Evolutionary conservation across 2,113 vertebrate genomes (phyloP), one percentile per base, ranked within the genome.

Genomic region (Megaleporinus macrocephalus): DNA sequence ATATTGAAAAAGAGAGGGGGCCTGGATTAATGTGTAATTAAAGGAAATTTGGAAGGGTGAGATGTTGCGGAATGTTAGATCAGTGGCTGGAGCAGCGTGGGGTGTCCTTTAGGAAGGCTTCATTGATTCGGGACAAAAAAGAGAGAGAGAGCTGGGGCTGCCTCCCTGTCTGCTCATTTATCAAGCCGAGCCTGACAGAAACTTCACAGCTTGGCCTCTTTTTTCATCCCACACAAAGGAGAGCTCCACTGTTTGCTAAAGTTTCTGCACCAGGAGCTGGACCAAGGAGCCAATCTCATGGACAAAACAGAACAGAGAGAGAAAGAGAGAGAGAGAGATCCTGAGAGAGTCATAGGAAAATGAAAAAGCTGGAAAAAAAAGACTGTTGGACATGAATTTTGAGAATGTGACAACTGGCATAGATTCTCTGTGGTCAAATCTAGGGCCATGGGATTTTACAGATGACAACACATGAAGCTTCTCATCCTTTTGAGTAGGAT

Each of bases 11-110:
- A 95, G 95, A 96, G 94, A 95, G 96, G 96, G 96, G 96, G 96
- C 90, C 95, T 95, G 97, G 96, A 97, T 98, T 97, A 97, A 94
- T 93, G 94, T 96, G 96, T 97, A 97, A 97, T 99, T 98, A 98
- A 98, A 97, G 96, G 95, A 96, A 96, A 95, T 98, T 97, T 98
- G 96, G 96, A 96, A 97, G 96, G 95, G 95, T 95, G 96, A 97
- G 96, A 95, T 98, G 96, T 97, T 96, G 95, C 95, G 96, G 97
- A 99, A 98, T 99, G 97, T 99, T 99, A 99, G 98, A 98, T 99
- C 98, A 98, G 96, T 99, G 96, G 97, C 97, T 95, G 91, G 95
- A 97, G 95, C 97, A 97, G 97, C 97, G 96, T 98, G 98, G 95
- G 98, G 97, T 94, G 95, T 97, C 96, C 96, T 98, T 99, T 98